phyloP scores from a whole-genome alignment of 2,113 vertebrate genomes.

The Melospiza melodia region DNA sequence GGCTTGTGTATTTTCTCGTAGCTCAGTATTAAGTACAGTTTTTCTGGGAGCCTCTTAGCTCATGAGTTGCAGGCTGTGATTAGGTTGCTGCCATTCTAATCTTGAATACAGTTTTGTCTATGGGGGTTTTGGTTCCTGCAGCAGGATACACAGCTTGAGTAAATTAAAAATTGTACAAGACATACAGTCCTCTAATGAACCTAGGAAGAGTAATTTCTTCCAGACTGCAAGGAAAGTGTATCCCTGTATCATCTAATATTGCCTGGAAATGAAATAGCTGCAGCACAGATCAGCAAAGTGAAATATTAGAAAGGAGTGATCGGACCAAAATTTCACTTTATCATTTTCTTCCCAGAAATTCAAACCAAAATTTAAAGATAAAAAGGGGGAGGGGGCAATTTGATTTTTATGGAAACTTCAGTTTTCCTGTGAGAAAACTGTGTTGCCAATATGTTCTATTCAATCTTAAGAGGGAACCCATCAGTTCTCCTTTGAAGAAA shows the following conservation, averaged over 20 bases:
- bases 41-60: not conserved
- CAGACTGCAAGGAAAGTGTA: not conserved
- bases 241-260: not conserved
- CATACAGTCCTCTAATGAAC: not conserved
- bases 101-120: not conserved
- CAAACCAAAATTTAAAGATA: not conserved
- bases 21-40: not conserved
- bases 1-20: not conserved
- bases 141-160: not conserved
- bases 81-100: not conserved
- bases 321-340: not conserved
- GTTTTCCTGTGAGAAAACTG: not conserved
- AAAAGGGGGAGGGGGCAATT: fast-evolving
- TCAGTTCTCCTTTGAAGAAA: not conserved
- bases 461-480: not conserved
- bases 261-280: not conserved
- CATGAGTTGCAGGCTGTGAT: not conserved
- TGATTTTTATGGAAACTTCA: not conserved
- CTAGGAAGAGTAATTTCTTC: not conserved
- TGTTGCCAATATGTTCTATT: not conserved
- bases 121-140: not conserved
- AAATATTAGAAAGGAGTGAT: not conserved
- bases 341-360: not conserved
- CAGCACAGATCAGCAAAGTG: not conserved
- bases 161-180: not conserved